phyloP scores from a whole-genome alignment of 1,140 invertebrate genomes.

The Euschistus heros region DNA sequence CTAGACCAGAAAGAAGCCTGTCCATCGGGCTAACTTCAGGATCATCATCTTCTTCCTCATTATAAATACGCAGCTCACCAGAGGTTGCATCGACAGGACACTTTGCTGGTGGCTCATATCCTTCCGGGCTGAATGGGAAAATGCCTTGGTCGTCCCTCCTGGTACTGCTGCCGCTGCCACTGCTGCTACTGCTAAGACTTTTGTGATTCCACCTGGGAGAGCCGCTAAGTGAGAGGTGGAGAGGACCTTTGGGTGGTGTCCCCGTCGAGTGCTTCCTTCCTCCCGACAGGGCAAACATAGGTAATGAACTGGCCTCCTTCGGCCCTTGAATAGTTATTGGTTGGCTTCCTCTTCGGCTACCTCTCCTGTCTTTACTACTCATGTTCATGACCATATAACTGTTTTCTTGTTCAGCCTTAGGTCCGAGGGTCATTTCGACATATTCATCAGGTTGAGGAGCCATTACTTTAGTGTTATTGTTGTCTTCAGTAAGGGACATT shows the following conservation, averaged over 20 bases:
- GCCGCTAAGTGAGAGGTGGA: slow-evolving; percentile 16
- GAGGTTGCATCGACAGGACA: slow-evolving; percentile 33
- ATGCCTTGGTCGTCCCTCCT: slow-evolving; percentile 34
- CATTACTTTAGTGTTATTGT: slow-evolving; percentile 33
- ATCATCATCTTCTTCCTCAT: background rate
- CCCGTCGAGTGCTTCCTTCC: slow-evolving; percentile 37
- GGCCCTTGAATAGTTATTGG: slow-evolving; percentile 46
- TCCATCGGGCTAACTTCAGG: background rate
- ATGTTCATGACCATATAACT: slow-evolving; percentile 37
- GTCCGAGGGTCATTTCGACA: slow-evolving; percentile 44
- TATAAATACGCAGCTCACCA: slow-evolving; percentile 23
- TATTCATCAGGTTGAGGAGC: slow-evolving; percentile 45
- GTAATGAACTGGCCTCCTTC: slow-evolving; percentile 37
- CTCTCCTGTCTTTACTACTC: slow-evolving; percentile 34
- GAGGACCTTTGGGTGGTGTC: slow-evolving; percentile 38
- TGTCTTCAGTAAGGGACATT: slow-evolving; percentile 28
- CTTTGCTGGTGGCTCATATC: slow-evolving; percentile 28
- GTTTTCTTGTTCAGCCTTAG: slow-evolving; percentile 26
- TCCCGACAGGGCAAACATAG: slow-evolving; percentile 27
- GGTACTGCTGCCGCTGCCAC: slow-evolving; percentile 30
- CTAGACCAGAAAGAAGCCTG: background rate
- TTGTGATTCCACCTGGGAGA: slow-evolving; percentile 4
- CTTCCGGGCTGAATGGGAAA: slow-evolving; percentile 45
- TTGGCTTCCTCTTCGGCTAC: slow-evolving; percentile 37
- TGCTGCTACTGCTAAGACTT: slow-evolving; percentile 31